Conservation (phyloP, 2,888 invertebrate genomes). For the Leptarthrus brevirostris region DNA sequence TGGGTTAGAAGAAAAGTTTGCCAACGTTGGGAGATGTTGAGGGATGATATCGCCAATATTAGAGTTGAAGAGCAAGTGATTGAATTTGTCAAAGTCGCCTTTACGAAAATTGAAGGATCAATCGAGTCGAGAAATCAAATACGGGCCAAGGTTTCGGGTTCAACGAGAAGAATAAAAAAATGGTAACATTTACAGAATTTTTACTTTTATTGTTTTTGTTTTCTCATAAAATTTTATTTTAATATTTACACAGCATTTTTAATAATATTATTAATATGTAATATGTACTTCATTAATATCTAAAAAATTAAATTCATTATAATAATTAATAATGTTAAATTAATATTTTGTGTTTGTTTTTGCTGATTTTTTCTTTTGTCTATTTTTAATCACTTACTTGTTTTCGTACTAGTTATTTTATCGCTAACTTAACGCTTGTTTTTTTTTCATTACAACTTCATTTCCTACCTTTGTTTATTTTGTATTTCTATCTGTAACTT, state of each 20-base stretch:
- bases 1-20: too few species aligned
- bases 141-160: too few species aligned
- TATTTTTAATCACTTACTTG: slow-evolving; percentile 40
- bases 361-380: slow-evolving; percentile 36
- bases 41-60: too few species aligned
- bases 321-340: slow-evolving; percentile 45
- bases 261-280: slow-evolving; percentile 46
- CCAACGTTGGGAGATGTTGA: too few species aligned
- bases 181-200: slow-evolving; percentile 45
- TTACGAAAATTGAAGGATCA: too few species aligned
- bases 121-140: too few species aligned
- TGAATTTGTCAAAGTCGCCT: too few species aligned
- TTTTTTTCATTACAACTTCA: slow-evolving; percentile 41
- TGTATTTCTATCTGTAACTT: slow-evolving; percentile 34
- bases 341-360: slow-evolving; percentile 47
- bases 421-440: slow-evolving; percentile 36
- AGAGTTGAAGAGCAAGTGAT: too few species aligned
- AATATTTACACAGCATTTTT: slow-evolving; percentile 45
- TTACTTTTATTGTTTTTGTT: slow-evolving; percentile 46
- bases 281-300: slow-evolving; percentile 45
- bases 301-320: slow-evolving; percentile 44
- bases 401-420: slow-evolving; percentile 5
- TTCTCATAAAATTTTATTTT: slow-evolving; percentile 45
- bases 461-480: slow-evolving; percentile 34
- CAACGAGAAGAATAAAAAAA: slow-evolving; percentile 21